These are phyloP conservation scores for Trichechus manatus DNA, from an alignment of 2,113 vertebrate species.

Conservation along the genomic window DNA sequence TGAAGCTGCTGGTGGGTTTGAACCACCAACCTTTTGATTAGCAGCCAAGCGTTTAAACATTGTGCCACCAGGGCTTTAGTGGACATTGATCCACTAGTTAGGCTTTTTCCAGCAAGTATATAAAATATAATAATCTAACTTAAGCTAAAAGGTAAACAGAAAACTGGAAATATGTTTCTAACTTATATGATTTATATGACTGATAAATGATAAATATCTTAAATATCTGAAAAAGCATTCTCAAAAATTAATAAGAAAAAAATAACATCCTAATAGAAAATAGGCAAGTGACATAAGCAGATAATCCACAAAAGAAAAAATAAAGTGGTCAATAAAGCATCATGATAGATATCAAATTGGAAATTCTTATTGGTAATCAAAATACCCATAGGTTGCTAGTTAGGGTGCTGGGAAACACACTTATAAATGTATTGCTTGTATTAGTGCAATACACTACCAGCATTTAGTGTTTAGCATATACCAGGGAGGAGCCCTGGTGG, in stretches of 20 bases:
- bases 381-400: background rate
- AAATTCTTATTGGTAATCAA: constrained; percentile 44
- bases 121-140: background rate
- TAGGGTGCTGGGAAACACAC: constrained; percentile 1
- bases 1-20: too few relatives aligned
- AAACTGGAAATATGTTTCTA: constrained; percentile 52
- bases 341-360: background rate
- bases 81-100: background rate
- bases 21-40: too few relatives aligned
- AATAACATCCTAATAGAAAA: background rate
- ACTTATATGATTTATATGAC: background rate
- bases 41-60: too few relatives aligned
- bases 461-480: background rate
- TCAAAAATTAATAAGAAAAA: background rate
- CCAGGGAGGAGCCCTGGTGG: too few relatives aligned
- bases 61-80: too few relatives aligned
- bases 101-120: background rate
- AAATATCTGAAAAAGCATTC: constrained; percentile 17
- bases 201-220: background rate
- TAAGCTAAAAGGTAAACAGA: constrained; percentile 3
- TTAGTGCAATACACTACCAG: background rate
- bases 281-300: background rate
- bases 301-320: constrained; percentile 38
- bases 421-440: background rate
- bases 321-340: background rate